A percentile compares a stretch with the other conserved stretches of the same genome.
Conservation (phyloP, 2,888 invertebrate species). For the Poecilobothrus nobilitatus region DNA sequence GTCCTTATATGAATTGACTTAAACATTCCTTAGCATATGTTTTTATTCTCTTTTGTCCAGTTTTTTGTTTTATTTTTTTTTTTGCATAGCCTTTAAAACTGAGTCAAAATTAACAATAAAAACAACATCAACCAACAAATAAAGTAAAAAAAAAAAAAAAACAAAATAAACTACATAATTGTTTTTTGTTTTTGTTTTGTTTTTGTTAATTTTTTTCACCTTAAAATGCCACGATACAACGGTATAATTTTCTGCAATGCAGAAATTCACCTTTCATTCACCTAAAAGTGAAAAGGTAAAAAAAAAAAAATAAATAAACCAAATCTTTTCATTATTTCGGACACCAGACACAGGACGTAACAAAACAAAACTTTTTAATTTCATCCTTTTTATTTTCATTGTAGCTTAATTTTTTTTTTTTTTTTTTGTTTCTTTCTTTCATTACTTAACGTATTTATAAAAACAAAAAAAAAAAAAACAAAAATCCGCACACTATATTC, state of each 20-base stretch:
- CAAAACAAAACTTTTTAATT: neutral
- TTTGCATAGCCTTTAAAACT: neutral
- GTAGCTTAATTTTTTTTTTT: too few relatives aligned
- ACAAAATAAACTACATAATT: neutral
- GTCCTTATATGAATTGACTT: too few relatives aligned
- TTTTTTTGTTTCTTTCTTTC: too few relatives aligned
- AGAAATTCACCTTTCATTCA: conserved; percentile 4
- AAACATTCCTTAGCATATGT: too few relatives aligned
- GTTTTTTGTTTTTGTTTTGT: neutral
- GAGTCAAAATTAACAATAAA: neutral
- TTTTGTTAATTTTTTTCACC: neutral
- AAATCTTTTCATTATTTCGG: neutral
- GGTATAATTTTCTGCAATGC: neutral
- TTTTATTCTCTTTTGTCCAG: too few relatives aligned
- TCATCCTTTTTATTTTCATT: too few relatives aligned
- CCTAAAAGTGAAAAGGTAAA: neutral
- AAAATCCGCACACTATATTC: too few relatives aligned
- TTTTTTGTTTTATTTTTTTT: too few relatives aligned
- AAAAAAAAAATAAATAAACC: too few relatives aligned
- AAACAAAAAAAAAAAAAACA: too few relatives aligned
- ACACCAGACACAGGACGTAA: neutral
- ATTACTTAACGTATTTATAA: too few relatives aligned
- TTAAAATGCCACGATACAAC: neutral
- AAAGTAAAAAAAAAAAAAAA: neutral
- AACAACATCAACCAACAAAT: too few relatives aligned